These are phyloP conservation scores for Steatornis caripensis DNA, from an alignment of 2,113 vertebrate genomes.

Conservation along the genomic window DNA sequence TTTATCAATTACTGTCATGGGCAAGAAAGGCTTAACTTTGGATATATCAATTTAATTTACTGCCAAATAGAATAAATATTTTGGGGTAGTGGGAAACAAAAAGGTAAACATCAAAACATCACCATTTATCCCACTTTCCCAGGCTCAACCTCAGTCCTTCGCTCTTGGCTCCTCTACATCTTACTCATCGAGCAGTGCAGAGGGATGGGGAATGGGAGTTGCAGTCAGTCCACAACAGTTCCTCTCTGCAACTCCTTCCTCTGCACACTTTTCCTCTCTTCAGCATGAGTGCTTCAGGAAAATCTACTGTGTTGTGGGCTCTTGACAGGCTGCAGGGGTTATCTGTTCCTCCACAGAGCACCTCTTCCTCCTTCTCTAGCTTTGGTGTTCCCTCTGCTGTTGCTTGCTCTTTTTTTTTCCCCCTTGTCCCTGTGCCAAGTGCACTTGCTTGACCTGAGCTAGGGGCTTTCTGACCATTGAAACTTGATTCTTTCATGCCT, in stretches of 20 bases:
- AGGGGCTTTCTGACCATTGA: too few species aligned
- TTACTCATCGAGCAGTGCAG: fast-evolving
- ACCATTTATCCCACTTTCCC: background rate
- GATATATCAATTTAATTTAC: background rate
- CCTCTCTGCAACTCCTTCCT: background rate
- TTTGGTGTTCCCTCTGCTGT: background rate
- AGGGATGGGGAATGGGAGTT: fast-evolving
- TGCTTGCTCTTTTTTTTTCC: background rate
- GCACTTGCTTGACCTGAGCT: too few species aligned
- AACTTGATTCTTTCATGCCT: too few species aligned
- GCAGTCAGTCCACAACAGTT: background rate
- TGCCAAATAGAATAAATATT: background rate
- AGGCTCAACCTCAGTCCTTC: background rate
- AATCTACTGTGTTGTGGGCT: background rate
- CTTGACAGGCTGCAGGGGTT: background rate
- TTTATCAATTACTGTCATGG: background rate
- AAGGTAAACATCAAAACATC: background rate
- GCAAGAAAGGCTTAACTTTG: background rate
- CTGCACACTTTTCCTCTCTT: background rate
- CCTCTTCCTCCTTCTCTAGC: background rate
- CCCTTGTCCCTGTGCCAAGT: too few species aligned
- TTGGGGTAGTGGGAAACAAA: background rate
- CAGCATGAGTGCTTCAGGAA: background rate
- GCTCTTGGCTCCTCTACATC: background rate
- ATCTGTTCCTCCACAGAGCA: background rate